Evolutionary conservation across 2,797 vertebrate species (phyloP).

Genomic region (Diceros bicornis): DNA sequence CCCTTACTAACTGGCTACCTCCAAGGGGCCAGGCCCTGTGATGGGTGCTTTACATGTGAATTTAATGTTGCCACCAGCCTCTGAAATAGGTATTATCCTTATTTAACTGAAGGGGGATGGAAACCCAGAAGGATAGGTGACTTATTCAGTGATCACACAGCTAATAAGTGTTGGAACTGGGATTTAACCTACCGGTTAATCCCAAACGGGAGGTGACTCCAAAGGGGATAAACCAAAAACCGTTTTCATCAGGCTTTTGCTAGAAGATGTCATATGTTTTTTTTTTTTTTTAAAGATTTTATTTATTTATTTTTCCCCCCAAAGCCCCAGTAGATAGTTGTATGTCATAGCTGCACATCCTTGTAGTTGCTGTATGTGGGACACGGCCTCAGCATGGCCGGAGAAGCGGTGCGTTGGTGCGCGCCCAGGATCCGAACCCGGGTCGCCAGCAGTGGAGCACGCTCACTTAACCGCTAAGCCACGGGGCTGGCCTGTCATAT

Average conservation of each 20-base stretch:
- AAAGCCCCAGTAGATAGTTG: too few species aligned
- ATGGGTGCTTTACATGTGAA: neutral
- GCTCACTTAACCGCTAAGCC: too few species aligned
- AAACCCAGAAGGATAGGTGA: neutral
- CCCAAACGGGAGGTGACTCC: neutral
- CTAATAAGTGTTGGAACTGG: neutral
- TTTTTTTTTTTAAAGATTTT: too few species aligned
- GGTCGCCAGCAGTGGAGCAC: too few species aligned
- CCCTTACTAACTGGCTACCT: neutral
- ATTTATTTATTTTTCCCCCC: too few species aligned
- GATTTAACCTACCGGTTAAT: neutral
- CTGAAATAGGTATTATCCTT: neutral
- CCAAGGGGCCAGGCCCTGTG: neutral
- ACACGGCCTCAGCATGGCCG: too few species aligned
- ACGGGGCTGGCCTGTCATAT: too few species aligned
- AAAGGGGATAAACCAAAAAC: neutral
- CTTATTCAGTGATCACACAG: neutral
- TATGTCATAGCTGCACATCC: too few species aligned
- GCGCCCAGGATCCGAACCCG: too few species aligned
- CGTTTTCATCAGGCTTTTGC: neutral
- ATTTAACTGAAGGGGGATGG: neutral
- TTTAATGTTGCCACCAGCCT: neutral
- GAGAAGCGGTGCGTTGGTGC: too few species aligned
- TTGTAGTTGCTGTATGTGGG: too few species aligned
- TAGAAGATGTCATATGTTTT: neutral